Evolutionary conservation across 2,113 vertebrate species (phyloP).

Genomic region (Thomomys bottae): DNA sequence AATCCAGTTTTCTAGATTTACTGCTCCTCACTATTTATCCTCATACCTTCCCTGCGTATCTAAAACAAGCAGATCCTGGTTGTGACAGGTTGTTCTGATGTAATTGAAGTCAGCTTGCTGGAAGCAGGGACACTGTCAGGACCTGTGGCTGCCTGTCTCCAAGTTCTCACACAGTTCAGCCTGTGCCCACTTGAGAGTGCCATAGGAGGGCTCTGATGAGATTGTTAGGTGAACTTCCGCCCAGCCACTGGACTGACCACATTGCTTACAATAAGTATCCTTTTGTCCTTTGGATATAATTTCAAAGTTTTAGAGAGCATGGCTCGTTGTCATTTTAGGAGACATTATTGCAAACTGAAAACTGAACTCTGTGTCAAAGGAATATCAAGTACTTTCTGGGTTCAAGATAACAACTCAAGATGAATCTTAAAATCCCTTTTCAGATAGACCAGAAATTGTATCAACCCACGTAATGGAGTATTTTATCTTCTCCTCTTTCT

Average conservation of each 20-base stretch:
- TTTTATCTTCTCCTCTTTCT: not conserved
- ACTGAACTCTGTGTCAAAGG: not conserved
- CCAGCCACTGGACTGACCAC: not conserved
- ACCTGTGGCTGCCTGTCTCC: not conserved
- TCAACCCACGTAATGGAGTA: not conserved
- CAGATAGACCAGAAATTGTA: not conserved
- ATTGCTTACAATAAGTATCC: not conserved
- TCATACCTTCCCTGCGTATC: not conserved
- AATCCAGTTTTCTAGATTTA: not conserved
- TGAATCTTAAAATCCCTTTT: not conserved
- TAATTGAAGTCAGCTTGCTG: not conserved
- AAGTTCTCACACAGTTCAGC: fast-evolving
- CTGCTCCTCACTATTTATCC: not conserved
- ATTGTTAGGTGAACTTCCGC: not conserved
- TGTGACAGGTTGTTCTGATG: not conserved
- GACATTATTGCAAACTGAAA: not conserved
- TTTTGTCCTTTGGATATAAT: not conserved
- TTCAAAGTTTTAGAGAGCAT: not conserved
- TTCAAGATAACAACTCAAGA: not conserved
- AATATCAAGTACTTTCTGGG: not conserved
- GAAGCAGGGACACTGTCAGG: not conserved
- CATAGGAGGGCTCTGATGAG: not conserved
- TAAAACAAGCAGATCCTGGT: not conserved
- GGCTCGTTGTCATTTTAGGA: not conserved
- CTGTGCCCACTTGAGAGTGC: not conserved